Percentiles rank a stretch among this genome's conserved stretches.
Conservation (phyloP, 2,113 vertebrate genomes). For the Gymnorhina tibicen region DNA sequence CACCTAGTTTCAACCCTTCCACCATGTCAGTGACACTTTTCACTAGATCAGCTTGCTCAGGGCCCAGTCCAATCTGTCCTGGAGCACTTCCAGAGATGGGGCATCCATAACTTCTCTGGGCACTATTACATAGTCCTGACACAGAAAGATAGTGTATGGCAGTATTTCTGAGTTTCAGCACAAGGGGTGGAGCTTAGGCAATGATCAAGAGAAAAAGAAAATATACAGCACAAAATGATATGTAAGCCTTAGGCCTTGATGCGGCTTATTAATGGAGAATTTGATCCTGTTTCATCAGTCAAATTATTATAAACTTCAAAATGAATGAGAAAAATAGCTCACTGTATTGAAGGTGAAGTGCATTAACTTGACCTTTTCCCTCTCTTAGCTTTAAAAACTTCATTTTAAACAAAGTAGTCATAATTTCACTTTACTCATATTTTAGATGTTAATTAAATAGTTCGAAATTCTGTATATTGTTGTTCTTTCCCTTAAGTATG, state of each 20-base stretch:
- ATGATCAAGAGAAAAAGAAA: not conserved
- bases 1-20: not conserved
- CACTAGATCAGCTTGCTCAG: not conserved
- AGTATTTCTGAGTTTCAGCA: not conserved
- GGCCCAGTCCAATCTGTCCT: not conserved
- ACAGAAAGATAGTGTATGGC: not conserved
- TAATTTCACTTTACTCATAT: not conserved
- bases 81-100: not conserved
- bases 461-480: not conserved
- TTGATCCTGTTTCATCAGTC: not conserved
- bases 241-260: not conserved
- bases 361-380: not conserved
- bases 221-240: rapidly evolving
- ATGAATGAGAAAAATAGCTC: not conserved
- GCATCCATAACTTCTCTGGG: not conserved
- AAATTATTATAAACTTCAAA: not conserved
- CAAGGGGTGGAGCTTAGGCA: not conserved
- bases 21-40: not conserved
- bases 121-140: not conserved
- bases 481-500: not conserved
- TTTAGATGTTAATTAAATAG: not conserved
- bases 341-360: not conserved
- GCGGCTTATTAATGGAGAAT: not conserved
- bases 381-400: not conserved
- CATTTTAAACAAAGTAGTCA: not conserved